Percentiles rank a stretch among this genome's conserved stretches.
Evolutionary conservation across 92 coral and sea anemone genomes (phyloP).

Genomic region (Porites cylindrica): DNA sequence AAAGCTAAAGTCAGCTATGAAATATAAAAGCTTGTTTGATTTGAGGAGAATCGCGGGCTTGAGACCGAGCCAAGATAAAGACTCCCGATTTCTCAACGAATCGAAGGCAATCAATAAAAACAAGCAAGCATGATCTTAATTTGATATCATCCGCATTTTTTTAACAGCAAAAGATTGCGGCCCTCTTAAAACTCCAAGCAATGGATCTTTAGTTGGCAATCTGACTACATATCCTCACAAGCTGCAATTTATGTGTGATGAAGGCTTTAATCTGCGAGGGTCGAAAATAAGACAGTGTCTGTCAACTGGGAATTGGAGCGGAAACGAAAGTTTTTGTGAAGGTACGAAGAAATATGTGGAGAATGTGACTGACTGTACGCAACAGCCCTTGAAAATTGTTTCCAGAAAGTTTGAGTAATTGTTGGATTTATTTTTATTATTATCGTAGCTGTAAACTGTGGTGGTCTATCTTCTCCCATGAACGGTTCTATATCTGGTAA

Average conservation of each 20-base stretch:
- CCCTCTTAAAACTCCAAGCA: conserved; percentile 41
- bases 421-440: too few species aligned
- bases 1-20: too few species aligned
- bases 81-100: too few species aligned
- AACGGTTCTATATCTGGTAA: conserved; percentile 50
- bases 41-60: too few species aligned
- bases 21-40: too few species aligned
- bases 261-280: conserved; percentile 69
- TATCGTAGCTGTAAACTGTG: conserved; percentile 58
- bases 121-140: too few species aligned
- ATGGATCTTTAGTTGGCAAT: conserved; percentile 57
- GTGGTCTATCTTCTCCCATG: conserved; percentile 31
- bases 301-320: conserved; percentile 75
- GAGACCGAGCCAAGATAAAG: too few species aligned
- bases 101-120: too few species aligned
- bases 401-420: background rate
- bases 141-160: background rate
- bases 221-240: conserved; percentile 63
- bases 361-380: too few species aligned
- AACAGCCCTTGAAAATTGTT: too few species aligned
- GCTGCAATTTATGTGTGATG: conserved; percentile 64
- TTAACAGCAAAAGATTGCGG: conserved; percentile 62
- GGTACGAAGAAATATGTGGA: conserved; percentile 28
- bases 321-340: conserved; percentile 48
- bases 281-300: conserved; percentile 60